phyloP scores from a whole-genome alignment of 2,113 vertebrate genomes.

The Lophura nycthemera region DNA sequence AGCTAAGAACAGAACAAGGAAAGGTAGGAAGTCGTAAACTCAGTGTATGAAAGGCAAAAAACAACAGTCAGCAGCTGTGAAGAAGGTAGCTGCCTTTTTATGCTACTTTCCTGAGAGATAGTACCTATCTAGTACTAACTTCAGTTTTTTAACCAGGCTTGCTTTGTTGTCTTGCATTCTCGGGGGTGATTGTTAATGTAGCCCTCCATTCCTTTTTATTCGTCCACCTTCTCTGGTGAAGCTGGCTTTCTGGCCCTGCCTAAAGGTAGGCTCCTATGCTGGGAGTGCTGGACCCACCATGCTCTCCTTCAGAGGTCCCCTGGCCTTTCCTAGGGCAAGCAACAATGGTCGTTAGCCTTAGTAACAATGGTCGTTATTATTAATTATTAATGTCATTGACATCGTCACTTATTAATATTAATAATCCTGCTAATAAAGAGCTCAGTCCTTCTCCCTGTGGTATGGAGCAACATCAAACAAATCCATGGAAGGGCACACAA shows the following conservation, averaged over 20 bases:
- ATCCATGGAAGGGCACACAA: not conserved
- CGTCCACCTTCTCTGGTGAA: not conserved
- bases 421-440: not conserved
- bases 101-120: not conserved
- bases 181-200: not conserved
- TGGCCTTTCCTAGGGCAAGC: not conserved
- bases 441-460: not conserved
- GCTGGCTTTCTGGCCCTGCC: not conserved
- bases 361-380: not conserved
- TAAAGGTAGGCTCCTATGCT: not conserved
- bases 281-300: not conserved
- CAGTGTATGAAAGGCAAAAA: not conserved
- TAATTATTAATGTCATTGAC: not conserved
- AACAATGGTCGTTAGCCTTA: not conserved
- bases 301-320: not conserved
- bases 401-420: not conserved
- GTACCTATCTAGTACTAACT: not conserved
- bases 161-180: not conserved
- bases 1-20: not conserved
- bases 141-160: not conserved
- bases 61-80: not conserved
- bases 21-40: not conserved
- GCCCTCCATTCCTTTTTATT: not conserved
- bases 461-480: not conserved
- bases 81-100: not conserved